phyloP scores from a whole-genome alignment of 1,140 invertebrate genomes.

The Neodiprion virginianus region DNA sequence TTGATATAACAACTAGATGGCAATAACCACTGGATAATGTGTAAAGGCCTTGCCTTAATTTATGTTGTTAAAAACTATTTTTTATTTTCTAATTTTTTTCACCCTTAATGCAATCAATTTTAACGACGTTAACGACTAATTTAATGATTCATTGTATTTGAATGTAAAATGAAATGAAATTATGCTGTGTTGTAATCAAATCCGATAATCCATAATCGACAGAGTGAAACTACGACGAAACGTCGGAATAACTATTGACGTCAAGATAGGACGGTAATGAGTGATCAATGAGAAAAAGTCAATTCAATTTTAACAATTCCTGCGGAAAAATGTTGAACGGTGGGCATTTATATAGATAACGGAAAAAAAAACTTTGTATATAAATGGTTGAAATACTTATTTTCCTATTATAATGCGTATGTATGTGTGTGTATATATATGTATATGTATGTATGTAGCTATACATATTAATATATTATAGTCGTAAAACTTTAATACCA shows the following conservation, averaged over 20 bases:
- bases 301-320: neutral
- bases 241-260: neutral
- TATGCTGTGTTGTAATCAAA: too few species aligned
- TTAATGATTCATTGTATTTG: too few species aligned
- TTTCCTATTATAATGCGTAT: neutral
- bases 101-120: slow-evolving; percentile 29
- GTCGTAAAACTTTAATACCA: slow-evolving; percentile 7
- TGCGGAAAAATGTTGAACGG: neutral
- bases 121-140: neutral
- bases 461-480: slow-evolving; percentile 4
- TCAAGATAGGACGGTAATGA: neutral
- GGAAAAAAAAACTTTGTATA: neutral
- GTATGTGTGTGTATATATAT: too few species aligned
- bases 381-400: slow-evolving; percentile 6
- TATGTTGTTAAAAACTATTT: slow-evolving; percentile 42
- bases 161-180: too few species aligned
- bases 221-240: neutral
- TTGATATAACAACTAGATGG: slow-evolving; percentile 47
- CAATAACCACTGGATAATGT: slow-evolving; percentile 41
- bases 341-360: neutral
- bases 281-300: neutral
- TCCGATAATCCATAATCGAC: too few species aligned
- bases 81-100: too few species aligned
- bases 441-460: neutral
- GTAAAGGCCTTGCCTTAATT: slow-evolving; percentile 35